Evolutionary conservation across 2,888 invertebrate species (phyloP).

Genomic region (Elysia crispata): DNA sequence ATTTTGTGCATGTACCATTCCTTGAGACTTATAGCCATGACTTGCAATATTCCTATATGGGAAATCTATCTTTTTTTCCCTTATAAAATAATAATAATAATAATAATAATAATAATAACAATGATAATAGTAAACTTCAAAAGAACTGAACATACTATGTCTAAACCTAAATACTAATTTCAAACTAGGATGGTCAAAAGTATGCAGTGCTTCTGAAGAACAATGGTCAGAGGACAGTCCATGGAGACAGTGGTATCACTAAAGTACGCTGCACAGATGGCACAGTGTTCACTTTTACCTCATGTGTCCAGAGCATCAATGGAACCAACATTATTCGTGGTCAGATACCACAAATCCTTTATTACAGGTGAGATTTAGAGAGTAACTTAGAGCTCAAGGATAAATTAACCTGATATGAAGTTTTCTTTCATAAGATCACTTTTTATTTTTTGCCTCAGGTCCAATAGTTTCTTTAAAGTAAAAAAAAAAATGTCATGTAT

Average conservation of each 20-base stretch:
- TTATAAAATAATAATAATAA: too few species aligned
- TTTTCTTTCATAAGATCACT: neutral
- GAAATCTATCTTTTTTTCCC: too few species aligned
- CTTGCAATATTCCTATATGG: too few species aligned
- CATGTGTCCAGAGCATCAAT: conserved; percentile 95
- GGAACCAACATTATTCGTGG: conserved; percentile 97
- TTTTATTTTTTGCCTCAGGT: neutral
- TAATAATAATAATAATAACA: too few species aligned
- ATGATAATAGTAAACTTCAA: too few species aligned
- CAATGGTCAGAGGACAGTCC: conserved; percentile 93
- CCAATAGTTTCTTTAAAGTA: neutral
- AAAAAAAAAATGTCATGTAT: neutral
- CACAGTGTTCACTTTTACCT: conserved; percentile 91
- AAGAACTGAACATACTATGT: too few species aligned
- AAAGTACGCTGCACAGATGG: conserved; percentile 95
- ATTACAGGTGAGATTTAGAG: conserved; percentile 83
- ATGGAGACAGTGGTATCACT: conserved; percentile 94
- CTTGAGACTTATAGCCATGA: too few species aligned
- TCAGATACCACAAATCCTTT: conserved; percentile 94
- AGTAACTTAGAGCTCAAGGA: neutral
- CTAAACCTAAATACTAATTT: neutral
- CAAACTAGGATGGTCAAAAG: conserved; percentile 86
- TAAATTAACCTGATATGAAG: neutral
- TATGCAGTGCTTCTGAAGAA: conserved; percentile 93
- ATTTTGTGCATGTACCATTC: too few species aligned